Percentiles rank a stretch among this genome's conserved stretches.
phyloP scores from a whole-genome alignment of 1,140 invertebrate species.

The Tigriopus japonicus region DNA sequence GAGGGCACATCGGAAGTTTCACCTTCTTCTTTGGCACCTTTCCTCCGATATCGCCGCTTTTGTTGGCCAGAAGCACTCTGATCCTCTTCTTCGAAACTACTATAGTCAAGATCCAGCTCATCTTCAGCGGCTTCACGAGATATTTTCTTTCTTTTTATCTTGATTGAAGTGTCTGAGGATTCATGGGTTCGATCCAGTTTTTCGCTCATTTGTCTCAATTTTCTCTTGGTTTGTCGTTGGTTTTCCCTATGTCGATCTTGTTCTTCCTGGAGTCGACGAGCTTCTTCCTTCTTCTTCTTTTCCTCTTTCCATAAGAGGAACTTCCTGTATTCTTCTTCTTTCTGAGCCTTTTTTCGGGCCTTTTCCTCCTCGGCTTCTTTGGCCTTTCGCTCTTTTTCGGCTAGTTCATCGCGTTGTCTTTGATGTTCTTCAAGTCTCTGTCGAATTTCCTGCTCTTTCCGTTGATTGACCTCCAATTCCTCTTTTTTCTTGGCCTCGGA shows the following conservation, averaged over 20 bases:
- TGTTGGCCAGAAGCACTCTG: not conserved
- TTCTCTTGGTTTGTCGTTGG: not conserved
- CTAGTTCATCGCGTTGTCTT: not conserved
- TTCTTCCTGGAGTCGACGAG: not conserved
- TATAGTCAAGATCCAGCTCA: not conserved
- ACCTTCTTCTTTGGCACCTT: not conserved
- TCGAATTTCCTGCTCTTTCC: constrained; percentile 1
- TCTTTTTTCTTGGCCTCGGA: not conserved
- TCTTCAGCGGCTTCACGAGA: constrained; percentile 11
- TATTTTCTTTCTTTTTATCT: constrained; percentile 9
- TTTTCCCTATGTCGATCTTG: not conserved
- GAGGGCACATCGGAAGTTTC: not conserved
- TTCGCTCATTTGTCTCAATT: not conserved
- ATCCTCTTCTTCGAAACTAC: constrained; percentile 16
- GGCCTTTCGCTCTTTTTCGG: not conserved
- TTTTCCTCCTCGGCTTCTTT: constrained; percentile 10
- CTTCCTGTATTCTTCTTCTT: constrained; percentile 42
- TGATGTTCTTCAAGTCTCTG: not conserved
- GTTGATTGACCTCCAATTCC: not conserved
- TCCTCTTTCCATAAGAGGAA: constrained; percentile 27
- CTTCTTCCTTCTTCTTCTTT: constrained; percentile 11
- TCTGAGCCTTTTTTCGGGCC: constrained; percentile 21
- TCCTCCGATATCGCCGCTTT: not conserved
- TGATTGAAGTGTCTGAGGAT: not conserved
- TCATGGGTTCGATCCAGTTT: not conserved